A percentile compares a stretch with the other conserved stretches of the same genome.
These are phyloP conservation scores for Emydoidea blandingii DNA, from an alignment of 2,797 vertebrate species.

Conservation along the genomic window DNA sequence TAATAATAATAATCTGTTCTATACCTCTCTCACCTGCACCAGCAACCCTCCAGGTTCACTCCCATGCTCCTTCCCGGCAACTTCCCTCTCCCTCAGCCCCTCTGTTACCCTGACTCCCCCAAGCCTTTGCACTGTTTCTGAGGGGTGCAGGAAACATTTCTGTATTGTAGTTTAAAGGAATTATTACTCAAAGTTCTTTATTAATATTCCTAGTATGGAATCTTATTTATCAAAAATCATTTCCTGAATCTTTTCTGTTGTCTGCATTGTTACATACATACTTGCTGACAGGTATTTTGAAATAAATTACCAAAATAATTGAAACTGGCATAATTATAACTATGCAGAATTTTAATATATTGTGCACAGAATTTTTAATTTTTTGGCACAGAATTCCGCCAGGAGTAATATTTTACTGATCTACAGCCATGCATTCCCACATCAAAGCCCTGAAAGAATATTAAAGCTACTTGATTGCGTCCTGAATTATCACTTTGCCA, in stretches of 20 bases:
- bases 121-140: not conserved
- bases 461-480: rapidly evolving
- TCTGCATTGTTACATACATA: too few relatives aligned
- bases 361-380: not conserved
- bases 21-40: not conserved
- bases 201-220: too few relatives aligned
- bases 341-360: too few relatives aligned
- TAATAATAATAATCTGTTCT: not conserved
- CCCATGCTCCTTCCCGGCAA: not conserved
- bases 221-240: too few relatives aligned
- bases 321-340: too few relatives aligned
- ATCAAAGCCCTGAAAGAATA: rapidly evolving
- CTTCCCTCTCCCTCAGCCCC: not conserved
- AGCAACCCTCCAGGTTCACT: not conserved
- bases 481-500: not conserved
- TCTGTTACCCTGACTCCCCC: not conserved
- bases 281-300: too few relatives aligned
- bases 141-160: too few relatives aligned
- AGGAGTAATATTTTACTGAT: not conserved
- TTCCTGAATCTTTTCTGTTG: too few relatives aligned
- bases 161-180: too few relatives aligned
- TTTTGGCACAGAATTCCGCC: not conserved
- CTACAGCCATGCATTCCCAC: not conserved
- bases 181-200: too few relatives aligned
- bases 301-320: too few relatives aligned